These are phyloP conservation scores for Ostrea edulis DNA, from an alignment of 1,140 invertebrate species.

Conservation along the genomic window DNA sequence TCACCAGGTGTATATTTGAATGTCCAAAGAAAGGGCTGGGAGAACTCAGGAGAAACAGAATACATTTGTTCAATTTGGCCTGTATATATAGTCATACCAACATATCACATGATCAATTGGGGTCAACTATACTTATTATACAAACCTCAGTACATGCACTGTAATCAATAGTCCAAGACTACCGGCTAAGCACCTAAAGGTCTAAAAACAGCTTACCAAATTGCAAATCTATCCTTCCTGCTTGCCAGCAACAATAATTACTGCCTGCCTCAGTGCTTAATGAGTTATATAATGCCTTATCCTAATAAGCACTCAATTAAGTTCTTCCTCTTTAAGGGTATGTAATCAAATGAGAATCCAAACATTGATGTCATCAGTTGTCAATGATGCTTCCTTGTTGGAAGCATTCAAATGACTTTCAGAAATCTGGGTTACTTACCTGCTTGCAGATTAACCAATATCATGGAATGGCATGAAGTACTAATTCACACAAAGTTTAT, in stretches of 20 bases:
- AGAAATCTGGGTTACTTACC: not conserved
- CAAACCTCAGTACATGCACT: too few species aligned
- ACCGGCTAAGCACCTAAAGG: too few species aligned
- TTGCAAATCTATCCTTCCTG: not conserved
- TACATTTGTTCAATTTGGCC: too few species aligned
- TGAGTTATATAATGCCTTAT: not conserved
- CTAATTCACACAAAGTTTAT: not conserved
- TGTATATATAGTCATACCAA: too few species aligned
- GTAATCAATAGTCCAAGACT: too few species aligned
- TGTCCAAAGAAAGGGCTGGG: too few species aligned
- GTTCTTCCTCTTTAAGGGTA: slow-evolving; percentile 15
- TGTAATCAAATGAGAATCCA: slow-evolving; percentile 15
- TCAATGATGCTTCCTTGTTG: slow-evolving; percentile 17
- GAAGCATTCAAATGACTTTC: not conserved
- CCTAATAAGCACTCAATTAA: not conserved
- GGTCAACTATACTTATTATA: too few species aligned
- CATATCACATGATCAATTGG: too few species aligned
- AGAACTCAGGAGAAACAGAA: too few species aligned
- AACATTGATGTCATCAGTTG: slow-evolving; percentile 25
- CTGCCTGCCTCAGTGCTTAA: not conserved
- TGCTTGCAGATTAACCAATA: not conserved
- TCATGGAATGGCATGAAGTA: not conserved
- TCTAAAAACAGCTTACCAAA: not conserved
- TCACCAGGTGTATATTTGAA: too few species aligned
- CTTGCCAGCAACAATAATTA: not conserved